A percentile compares a stretch with the other conserved stretches of the same genome.
phyloP scores from a whole-genome alignment of 1,140 invertebrate genomes.

The Drosophila bipectinata region DNA sequence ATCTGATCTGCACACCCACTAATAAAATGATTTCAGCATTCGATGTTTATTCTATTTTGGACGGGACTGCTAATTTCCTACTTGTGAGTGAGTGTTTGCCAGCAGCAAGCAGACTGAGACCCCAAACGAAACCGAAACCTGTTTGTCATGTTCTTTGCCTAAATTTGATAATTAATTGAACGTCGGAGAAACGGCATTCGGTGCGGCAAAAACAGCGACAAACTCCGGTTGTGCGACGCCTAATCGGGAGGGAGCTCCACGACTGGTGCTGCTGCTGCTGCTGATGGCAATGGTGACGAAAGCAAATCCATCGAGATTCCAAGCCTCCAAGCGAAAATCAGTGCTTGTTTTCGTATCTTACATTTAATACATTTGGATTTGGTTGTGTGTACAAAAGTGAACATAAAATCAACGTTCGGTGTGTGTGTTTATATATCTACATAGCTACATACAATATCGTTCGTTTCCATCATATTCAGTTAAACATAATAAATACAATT shows the following conservation, averaged over 20 bases:
- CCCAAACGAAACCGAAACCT: constrained; percentile 57
- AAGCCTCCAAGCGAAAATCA: background rate
- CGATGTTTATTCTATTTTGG: constrained; percentile 44
- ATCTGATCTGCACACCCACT: constrained; percentile 30
- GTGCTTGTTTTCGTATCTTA: constrained; percentile 50
- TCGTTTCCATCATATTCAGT: constrained; percentile 59
- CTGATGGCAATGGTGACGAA: constrained; percentile 24
- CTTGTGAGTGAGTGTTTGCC: constrained; percentile 19
- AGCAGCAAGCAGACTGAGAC: constrained; percentile 13
- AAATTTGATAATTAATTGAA: constrained; percentile 72
- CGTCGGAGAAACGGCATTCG: constrained; percentile 36
- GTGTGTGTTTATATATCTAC: constrained; percentile 67
- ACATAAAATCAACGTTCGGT: constrained; percentile 70
- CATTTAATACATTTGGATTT: constrained; percentile 77
- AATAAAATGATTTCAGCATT: constrained; percentile 50
- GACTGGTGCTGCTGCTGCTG: background rate
- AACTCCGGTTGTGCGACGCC: constrained; percentile 18
- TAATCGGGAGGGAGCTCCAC: background rate
- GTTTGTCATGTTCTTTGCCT: constrained; percentile 73
- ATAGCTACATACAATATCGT: constrained; percentile 69
- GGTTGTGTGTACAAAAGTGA: constrained; percentile 73
- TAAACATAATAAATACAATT: constrained; percentile 80
- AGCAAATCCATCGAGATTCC: constrained; percentile 39
- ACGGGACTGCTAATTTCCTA: constrained; percentile 56
- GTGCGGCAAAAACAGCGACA: constrained; percentile 12